These are phyloP conservation scores for Trematocara variabile DNA, from an alignment of 2,113 vertebrate genomes.

Conservation along the genomic window DNA sequence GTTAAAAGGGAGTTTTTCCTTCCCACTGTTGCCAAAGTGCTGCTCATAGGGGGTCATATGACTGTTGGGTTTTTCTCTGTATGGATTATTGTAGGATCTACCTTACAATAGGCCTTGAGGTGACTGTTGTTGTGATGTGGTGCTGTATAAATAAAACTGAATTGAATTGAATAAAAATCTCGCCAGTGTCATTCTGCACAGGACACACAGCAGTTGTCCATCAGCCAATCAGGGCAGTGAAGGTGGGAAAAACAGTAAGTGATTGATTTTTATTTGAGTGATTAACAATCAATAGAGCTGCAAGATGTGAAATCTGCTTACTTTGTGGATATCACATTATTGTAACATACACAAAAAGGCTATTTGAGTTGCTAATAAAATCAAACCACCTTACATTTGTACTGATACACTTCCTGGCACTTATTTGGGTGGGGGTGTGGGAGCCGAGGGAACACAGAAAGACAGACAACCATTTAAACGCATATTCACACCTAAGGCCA, in stretches of 20 bases:
- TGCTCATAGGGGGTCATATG: not conserved
- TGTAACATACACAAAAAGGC: not conserved
- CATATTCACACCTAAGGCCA: not conserved
- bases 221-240: not conserved
- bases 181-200: not conserved
- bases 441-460: not conserved
- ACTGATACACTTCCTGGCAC: not conserved
- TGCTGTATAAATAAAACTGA: not conserved
- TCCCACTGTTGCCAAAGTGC: not conserved
- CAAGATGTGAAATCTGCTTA: accelerated
- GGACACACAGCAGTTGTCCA: not conserved
- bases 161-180: accelerated
- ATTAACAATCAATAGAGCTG: not conserved
- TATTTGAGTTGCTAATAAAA: no score
- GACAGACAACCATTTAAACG: not conserved
- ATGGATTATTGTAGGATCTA: not conserved
- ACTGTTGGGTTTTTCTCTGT: not conserved
- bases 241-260: not conserved
- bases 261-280: not conserved
- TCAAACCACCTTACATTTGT: no score
- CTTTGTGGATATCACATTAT: not conserved
- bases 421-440: not conserved
- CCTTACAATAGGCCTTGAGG: not conserved
- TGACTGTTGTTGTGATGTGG: not conserved
- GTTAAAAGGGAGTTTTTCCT: not conserved